Evolutionary conservation across 2,113 vertebrate genomes (phyloP).

Genomic region (Laticauda colubrina): DNA sequence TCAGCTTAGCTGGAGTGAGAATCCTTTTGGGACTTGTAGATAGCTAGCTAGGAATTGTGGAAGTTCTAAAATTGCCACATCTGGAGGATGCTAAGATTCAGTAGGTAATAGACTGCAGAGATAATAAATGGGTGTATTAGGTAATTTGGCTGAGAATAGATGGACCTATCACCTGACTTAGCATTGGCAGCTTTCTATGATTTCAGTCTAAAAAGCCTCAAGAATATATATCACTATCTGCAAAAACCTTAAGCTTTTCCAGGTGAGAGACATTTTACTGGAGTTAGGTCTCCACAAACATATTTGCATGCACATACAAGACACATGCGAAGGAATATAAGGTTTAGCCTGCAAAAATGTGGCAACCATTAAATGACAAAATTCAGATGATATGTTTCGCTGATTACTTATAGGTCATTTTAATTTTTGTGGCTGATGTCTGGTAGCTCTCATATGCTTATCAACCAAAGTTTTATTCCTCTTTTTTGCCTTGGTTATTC

Average conservation of each 20-base stretch:
- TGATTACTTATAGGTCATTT: background rate
- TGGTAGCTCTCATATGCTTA: background rate
- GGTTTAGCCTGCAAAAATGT: background rate
- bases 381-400: background rate
- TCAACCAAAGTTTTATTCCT: background rate
- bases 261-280: background rate
- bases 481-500: background rate
- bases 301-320: background rate
- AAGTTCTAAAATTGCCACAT: background rate
- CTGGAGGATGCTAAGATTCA: background rate
- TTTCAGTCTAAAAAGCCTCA: background rate
- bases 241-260: background rate
- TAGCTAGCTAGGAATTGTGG: background rate
- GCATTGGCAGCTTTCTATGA: background rate
- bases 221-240: background rate
- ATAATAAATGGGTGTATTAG: background rate
- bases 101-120: background rate
- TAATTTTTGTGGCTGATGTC: background rate
- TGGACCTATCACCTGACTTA: background rate
- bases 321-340: background rate
- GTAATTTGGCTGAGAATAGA: background rate
- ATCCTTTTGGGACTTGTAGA: background rate
- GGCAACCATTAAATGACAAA: background rate
- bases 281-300: background rate
- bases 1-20: background rate